Base-by-base conservation (phyloP, 2,888 invertebrate species). In the Hyalella azteca region DNA sequence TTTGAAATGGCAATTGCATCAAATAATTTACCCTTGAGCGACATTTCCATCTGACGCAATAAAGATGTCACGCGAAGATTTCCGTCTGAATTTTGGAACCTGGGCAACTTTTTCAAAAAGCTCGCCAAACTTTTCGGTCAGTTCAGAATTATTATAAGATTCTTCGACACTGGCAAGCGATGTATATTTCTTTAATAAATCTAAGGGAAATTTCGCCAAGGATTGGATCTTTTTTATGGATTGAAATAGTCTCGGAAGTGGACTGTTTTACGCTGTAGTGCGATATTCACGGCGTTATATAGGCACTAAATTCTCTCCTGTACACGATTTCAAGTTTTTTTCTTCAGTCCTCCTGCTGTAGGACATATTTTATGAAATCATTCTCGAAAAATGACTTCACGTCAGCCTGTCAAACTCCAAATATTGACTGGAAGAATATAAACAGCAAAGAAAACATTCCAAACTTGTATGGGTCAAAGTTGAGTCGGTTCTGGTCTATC, bases 151-250 rank as follows among this genome's bases (percentile, higher is more conserved):
- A 66, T 36, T 66, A 32, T 32, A 36, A 36, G 66, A 66, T 66
- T 66, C 29, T 19, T n/a, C 32, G 66, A 36, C 66, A 29, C 36
- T 36, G 66, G 36, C 39, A 19, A 29, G 66, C 66, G n/a, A n/a
- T n/a, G 36, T 66, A 66, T 29, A 66, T 66, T 36, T 36, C 66
- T 66, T 66, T 66, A 66, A 66, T 66, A 66, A 66, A 66, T 66
- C 66, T 66, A 66, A 36, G 66, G 36, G 66, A 66, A 66, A 66
- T 66, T 66, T 36, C 29, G 66, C 19, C 3, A 19, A 66, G 66
- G 36, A 13, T 36, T 36, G 66, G 66, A 66, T 32, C 66, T 66
- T 66, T 36, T 66, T 66, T 66, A 66, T 66, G 66, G 66, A 66
- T 32, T 66, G 29, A 66, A 3, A 66, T 66, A 36, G 66, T 66